Evolutionary conservation across 2,113 vertebrate species (phyloP), one percentile per base, ranked within the genome.

Genomic region (Podarcis raffonei): DNA sequence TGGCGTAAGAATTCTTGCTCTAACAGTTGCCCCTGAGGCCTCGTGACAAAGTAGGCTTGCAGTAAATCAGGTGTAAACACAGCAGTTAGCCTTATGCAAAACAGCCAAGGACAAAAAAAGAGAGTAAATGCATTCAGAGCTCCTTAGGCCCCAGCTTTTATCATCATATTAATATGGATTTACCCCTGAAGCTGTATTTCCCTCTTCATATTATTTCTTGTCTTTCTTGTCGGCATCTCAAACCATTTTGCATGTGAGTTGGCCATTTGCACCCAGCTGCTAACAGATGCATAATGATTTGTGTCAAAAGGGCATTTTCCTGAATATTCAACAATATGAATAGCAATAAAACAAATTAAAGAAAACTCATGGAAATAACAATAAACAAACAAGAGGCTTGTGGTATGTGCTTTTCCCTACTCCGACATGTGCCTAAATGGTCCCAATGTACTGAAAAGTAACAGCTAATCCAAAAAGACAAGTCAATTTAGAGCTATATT

Each of bases 401-500:
- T 81, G 82, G 42, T 89, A 92, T 89, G 83, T 25, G 22, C 77
- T 12, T 89, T 93, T 81, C 32, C 84, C 91, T 89, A 23, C 87
- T 94, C 82, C 92, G 85, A 92, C 91, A 91, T 89, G 87, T 42
- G 68, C 86, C 74, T 94, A 93, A 95, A 89, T 92, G 85, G 89
- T 79, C 79, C 74, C 84, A 91, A 80, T 93, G 75, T 76, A 83
- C 87, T 85, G 92, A 93, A 96, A 92, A 87, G 88, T 92, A 95
- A 85, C 59, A 91, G 86, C 89, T 94, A 95, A 94, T 95, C 88
- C 85, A 93, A 93, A 94, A 93, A 94, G 94, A 93, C 53, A 90
- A 95, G 92, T 93, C 92, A 85, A 95, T 95, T 96, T 94, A 91
- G 92, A 95, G 92, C 84, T 82, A 91, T 90, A 89, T 94, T 95